Evolutionary conservation across 1,140 invertebrate species (phyloP).

Genomic region (Nylanderia fulva): DNA sequence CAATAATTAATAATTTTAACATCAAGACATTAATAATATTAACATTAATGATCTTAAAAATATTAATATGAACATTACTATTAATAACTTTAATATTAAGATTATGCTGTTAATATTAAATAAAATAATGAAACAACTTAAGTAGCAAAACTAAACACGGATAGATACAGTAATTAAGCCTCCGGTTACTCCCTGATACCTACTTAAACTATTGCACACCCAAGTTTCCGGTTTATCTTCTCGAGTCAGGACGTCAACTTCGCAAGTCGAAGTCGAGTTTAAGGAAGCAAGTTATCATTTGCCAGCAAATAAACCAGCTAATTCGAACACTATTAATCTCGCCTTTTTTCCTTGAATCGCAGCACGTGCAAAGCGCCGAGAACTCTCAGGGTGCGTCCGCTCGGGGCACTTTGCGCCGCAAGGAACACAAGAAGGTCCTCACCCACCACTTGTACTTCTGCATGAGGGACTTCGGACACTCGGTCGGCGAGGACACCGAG

Average conservation of each 20-base stretch:
- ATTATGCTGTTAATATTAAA: too few relatives aligned
- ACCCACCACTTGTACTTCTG: slow-evolving; percentile 95
- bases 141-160: neutral
- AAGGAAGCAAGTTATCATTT: neutral
- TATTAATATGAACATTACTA: too few relatives aligned
- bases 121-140: too few relatives aligned
- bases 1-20: too few relatives aligned
- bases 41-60: too few relatives aligned
- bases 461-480: slow-evolving; percentile 95
- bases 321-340: neutral
- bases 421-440: slow-evolving; percentile 89
- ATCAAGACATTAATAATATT: too few relatives aligned
- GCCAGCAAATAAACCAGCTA: neutral
- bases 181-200: neutral
- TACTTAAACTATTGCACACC: neutral
- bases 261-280: neutral
- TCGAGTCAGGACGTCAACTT: neutral
- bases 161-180: neutral
- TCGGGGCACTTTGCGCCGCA: slow-evolving; percentile 90
- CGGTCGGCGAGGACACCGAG: slow-evolving; percentile 95
- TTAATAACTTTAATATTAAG: too few relatives aligned
- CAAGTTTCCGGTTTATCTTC: neutral
- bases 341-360: slow-evolving; percentile 63
- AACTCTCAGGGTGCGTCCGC: slow-evolving; percentile 92
- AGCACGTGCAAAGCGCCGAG: slow-evolving; percentile 93